Evolutionary conservation across 2,113 vertebrate species (phyloP).

Genomic region (Lophius piscatorius): DNA sequence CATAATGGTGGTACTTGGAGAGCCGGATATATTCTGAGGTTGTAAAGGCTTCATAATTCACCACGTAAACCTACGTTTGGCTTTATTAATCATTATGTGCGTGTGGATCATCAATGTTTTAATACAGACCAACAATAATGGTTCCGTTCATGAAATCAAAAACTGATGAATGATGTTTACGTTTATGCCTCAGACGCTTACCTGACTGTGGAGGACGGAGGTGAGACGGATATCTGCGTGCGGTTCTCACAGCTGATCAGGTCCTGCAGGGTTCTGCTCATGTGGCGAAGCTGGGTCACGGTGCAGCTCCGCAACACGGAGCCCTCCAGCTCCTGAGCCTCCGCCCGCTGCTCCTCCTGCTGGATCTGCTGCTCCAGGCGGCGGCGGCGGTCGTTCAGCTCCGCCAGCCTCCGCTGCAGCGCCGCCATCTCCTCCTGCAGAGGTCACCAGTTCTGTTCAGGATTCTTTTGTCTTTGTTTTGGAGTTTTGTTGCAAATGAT

Average conservation of each 20-base stretch:
- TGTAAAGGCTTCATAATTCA: no score
- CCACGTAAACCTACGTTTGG: no score
- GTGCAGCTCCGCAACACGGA: constrained; percentile 73
- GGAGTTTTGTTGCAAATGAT: neutral
- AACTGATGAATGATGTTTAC: neutral
- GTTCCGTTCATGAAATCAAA: no score
- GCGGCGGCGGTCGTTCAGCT: constrained; percentile 78
- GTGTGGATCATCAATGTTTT: no score
- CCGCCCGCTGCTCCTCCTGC: constrained; percentile 75
- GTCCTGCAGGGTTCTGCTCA: constrained; percentile 81
- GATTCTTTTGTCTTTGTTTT: no score
- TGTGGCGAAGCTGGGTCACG: constrained; percentile 78
- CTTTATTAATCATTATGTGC: no score
- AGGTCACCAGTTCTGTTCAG: neutral
- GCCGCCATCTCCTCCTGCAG: constrained; percentile 84
- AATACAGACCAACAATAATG: no score
- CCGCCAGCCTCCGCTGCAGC: constrained; percentile 79
- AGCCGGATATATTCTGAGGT: no score
- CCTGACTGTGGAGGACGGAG: constrained; percentile 82
- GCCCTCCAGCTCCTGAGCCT: constrained; percentile 78
- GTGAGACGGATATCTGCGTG: constrained; percentile 72
- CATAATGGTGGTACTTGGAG: no score
- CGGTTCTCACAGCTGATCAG: constrained; percentile 76
- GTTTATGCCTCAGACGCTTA: constrained; percentile 43
- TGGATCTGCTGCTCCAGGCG: constrained; percentile 81